A percentile compares a stretch with the other conserved stretches of the same genome.
Conservation (phyloP, 2,797 vertebrate species). For the Phrynocephalus vlangalii region DNA sequence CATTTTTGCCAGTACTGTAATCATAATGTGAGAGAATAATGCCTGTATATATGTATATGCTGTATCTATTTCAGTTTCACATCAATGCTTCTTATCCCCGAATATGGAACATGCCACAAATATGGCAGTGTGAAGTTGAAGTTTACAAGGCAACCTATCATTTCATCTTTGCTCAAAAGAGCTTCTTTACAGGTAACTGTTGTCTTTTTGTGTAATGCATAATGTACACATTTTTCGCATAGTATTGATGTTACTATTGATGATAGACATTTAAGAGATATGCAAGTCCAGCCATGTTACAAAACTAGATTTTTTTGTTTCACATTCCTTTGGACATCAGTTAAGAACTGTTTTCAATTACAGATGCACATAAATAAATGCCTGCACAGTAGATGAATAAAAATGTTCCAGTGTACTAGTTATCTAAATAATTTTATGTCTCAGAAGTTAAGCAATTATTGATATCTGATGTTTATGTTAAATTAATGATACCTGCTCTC, state of each 20-base stretch:
- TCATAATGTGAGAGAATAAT: slow-evolving; percentile 4
- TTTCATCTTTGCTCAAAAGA: slow-evolving; percentile 99
- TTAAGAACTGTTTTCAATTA: slow-evolving; percentile 16
- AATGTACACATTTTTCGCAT: background rate
- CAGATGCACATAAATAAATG: background rate
- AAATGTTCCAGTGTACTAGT: background rate
- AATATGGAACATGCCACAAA: slow-evolving; percentile 98
- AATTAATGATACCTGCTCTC: background rate
- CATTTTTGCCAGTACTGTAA: slow-evolving; percentile 44
- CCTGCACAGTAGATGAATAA: background rate
- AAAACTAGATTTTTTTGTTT: background rate
- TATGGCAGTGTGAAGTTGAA: slow-evolving; percentile 97
- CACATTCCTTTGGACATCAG: background rate
- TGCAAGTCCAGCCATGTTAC: too few species aligned
- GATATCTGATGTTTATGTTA: background rate
- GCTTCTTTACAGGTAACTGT: slow-evolving; percentile 93
- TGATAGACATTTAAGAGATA: background rate
- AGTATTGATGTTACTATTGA: background rate
- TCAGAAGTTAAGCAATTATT: background rate
- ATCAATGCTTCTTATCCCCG: slow-evolving; percentile 94
- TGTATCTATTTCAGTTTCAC: slow-evolving; percentile 84
- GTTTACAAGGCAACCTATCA: slow-evolving; percentile 99
- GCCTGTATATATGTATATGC: slow-evolving; percentile 48
- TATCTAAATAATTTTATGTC: slow-evolving; percentile 20
- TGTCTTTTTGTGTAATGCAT: slow-evolving; percentile 31